phyloP scores from a whole-genome alignment of 2,113 vertebrate species.

The Dasyprocta punctata region DNA sequence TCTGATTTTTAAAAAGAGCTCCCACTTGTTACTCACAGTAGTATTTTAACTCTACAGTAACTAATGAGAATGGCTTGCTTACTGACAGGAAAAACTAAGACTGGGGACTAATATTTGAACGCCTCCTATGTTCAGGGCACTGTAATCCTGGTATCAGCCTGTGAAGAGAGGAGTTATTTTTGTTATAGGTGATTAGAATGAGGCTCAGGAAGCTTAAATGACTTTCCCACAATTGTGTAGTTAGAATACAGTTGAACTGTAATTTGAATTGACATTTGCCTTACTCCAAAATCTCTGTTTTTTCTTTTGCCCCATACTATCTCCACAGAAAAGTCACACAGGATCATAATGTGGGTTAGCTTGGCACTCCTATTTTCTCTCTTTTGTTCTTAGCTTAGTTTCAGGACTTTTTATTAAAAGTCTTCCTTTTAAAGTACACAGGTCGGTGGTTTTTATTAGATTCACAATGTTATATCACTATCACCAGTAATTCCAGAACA shows the following conservation, averaged over 20 bases:
- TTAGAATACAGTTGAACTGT: background rate
- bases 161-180: constrained; percentile 26
- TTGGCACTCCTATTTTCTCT: constrained; percentile 2
- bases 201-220: constrained; percentile 10
- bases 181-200: constrained; percentile 39
- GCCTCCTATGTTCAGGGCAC: background rate
- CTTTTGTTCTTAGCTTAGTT: constrained; percentile 41
- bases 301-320: background rate
- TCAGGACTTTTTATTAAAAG: background rate
- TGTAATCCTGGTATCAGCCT: background rate
- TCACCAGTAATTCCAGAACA: constrained; percentile 19
- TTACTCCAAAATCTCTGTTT: constrained; percentile 15
- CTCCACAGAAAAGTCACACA: background rate
- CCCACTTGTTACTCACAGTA: background rate
- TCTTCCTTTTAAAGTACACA: no score
- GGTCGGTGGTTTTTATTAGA: constrained; percentile 10
- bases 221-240: background rate
- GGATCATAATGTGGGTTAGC: background rate
- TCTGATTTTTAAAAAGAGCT: background rate
- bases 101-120: background rate
- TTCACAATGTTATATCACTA: background rate
- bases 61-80: constrained; percentile 34
- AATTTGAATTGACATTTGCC: constrained; percentile 49
- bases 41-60: background rate
- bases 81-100: background rate